Base-by-base conservation (phyloP, 2,888 invertebrate genomes). In the Matsumyia berberina region DNA sequence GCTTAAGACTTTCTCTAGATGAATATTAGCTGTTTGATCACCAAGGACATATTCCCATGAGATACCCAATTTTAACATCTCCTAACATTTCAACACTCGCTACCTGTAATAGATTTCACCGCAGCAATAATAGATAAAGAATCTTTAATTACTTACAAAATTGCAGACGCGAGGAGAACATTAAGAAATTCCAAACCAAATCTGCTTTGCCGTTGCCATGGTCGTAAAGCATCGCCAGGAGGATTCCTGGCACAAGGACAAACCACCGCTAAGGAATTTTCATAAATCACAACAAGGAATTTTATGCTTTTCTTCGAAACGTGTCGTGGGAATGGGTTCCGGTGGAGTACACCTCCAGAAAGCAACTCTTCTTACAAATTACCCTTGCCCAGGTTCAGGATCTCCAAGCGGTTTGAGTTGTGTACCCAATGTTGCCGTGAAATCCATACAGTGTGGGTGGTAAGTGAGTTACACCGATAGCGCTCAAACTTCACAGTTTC, bases 241-340 rank as follows among this genome's bases (percentile, higher is more conserved):
- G 29, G 60, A 73, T 51, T 67, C 66, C 39, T n/a, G 39, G 49
- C 60, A 53, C 44, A 53, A 64, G 64, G 77, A 77, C 69, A 57
- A 64, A 62, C 67, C 67, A 58, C n/a, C 29, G 17, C 9, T 11
- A 39, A 62, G 31, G 74, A 85, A 85, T 85, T 85, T 85, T 79
- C 85, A 85, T 85, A 85, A 85, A 85, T 85, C 85, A 85, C 80
- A 85, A 74, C 85, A 58, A 66, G 80, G 85, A 85, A 85, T 85
- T 85, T 85, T 76, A 85, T 80, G 85, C 74, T 79, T 74, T 74
- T 74, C 79, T 33, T 64, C 33, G 49, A 46, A 85, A 66, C 74
- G 57, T 79, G 64, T 64, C 73, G 60, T 4, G 15, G 49, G 66
- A 60, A 72, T 55, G 51, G 39, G 57, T 15, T 12, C 39, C 11